These are phyloP conservation scores for Leucophora obtusa DNA, from an alignment of 2,888 invertebrate genomes.

Conservation along the genomic window DNA sequence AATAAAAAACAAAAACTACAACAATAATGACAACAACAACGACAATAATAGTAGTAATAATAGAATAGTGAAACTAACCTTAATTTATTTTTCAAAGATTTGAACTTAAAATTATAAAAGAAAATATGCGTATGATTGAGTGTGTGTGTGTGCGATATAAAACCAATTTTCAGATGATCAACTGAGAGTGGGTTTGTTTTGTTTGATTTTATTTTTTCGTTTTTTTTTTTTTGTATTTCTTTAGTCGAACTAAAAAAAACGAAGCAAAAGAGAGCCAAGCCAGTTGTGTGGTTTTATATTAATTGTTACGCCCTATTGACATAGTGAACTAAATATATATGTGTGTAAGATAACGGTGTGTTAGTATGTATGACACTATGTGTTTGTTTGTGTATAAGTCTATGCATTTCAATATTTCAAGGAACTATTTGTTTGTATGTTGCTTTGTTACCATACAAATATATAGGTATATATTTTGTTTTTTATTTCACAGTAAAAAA, in stretches of 20 bases:
- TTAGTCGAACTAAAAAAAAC: not conserved
- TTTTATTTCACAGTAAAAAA: not conserved
- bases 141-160: not conserved
- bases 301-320: conserved; percentile 65
- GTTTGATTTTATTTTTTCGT: not conserved
- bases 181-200: conserved; percentile 7
- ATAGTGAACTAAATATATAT: conserved; percentile 55
- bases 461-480: conserved; percentile 23
- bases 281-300: conserved; percentile 51
- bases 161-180: conserved; percentile 5
- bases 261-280: conserved; percentile 10
- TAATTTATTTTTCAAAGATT: not conserved
- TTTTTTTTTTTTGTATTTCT: conserved; percentile 8
- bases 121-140: not conserved
- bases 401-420: conserved; percentile 36
- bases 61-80: conserved; percentile 2
- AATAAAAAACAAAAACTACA: too few species aligned
- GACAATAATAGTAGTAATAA: not conserved
- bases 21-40: too few species aligned
- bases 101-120: not conserved
- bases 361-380: conserved; percentile 7
- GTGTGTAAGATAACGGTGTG: not conserved
- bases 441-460: conserved; percentile 6
- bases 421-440: conserved; percentile 44
- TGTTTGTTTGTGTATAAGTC: not conserved